These are phyloP conservation scores for Lasius platythorax DNA, from an alignment of 2,888 invertebrate genomes.

Conservation along the genomic window DNA sequence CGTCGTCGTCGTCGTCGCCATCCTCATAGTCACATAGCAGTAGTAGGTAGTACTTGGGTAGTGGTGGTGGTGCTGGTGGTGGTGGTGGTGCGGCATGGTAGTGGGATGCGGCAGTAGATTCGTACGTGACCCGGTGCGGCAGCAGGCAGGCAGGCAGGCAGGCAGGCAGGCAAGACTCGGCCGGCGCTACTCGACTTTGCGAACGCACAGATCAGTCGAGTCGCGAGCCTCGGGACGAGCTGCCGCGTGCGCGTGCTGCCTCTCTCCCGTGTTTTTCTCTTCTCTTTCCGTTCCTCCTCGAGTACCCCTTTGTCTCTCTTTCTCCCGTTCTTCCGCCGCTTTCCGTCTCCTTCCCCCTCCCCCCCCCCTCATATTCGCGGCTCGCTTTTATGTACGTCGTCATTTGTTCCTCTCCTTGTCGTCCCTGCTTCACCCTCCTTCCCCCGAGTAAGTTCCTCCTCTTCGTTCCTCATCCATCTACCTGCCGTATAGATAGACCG, in stretches of 20 bases:
- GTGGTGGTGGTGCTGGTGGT: neutral
- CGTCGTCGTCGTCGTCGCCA: slow-evolving; percentile 18
- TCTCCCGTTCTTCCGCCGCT: neutral
- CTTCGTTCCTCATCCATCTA: neutral
- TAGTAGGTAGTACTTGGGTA: neutral
- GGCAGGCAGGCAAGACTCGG: slow-evolving; percentile 63
- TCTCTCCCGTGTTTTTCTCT: slow-evolving; percentile 22
- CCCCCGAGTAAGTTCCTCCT: neutral
- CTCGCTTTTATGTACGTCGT: slow-evolving; percentile 15
- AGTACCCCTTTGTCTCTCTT: neutral
- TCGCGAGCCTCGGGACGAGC: slow-evolving; percentile 72
- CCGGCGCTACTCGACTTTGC: slow-evolving; percentile 76
- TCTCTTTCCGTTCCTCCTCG: slow-evolving; percentile 1
- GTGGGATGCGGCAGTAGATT: slow-evolving; percentile 72
- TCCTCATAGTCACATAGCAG: neutral
- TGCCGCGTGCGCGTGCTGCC: slow-evolving; percentile 53
- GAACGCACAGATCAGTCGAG: slow-evolving; percentile 76
- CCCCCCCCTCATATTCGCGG: neutral
- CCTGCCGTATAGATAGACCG: neutral
- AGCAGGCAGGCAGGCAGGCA: too few species aligned
- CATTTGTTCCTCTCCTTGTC: slow-evolving; percentile 26
- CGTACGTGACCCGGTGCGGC: slow-evolving; percentile 74
- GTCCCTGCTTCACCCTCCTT: neutral
- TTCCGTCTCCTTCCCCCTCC: neutral
- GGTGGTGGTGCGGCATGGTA: slow-evolving; percentile 56